Evolutionary conservation across 2,888 invertebrate genomes (phyloP).

Genomic region (Clusia tigrina): DNA sequence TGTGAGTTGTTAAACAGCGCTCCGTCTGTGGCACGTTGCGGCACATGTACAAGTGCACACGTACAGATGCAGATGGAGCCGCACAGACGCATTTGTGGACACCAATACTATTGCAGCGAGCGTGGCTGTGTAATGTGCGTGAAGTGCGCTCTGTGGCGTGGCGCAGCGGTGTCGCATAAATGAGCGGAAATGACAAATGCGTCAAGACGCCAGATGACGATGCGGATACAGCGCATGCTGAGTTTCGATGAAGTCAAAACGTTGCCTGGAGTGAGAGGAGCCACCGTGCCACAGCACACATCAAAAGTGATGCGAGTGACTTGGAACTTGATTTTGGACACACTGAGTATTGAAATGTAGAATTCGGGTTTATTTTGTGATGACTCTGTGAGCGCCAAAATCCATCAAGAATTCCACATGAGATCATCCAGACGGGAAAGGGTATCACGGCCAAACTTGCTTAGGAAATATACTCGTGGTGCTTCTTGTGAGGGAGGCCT

Average conservation of each 20-base stretch:
- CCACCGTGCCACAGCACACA: background rate
- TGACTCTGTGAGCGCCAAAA: too few relatives aligned
- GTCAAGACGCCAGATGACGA: background rate
- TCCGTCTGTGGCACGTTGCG: background rate
- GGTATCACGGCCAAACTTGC: too few relatives aligned
- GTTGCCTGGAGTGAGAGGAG: background rate
- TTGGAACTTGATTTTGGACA: background rate
- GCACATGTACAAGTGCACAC: background rate
- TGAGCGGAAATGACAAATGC: conserved; percentile 6
- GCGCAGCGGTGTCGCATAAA: conserved; percentile 2
- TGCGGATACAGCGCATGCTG: background rate
- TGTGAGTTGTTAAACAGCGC: conserved; percentile 47
- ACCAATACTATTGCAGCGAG: background rate
- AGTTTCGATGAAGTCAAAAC: background rate
- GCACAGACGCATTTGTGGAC: too few relatives aligned
- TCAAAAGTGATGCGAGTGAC: background rate
- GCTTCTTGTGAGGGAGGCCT: too few relatives aligned
- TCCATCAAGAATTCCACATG: too few relatives aligned
- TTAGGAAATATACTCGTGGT: too few relatives aligned
- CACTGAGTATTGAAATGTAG: background rate
- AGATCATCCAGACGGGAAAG: too few relatives aligned
- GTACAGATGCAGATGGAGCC: background rate
- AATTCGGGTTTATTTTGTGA: too few relatives aligned
- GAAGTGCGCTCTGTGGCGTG: background rate
- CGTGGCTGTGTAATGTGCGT: background rate